These are phyloP conservation scores for Nyctibius bracteatus DNA, from an alignment of 2,113 vertebrate genomes.

Conservation along the genomic window DNA sequence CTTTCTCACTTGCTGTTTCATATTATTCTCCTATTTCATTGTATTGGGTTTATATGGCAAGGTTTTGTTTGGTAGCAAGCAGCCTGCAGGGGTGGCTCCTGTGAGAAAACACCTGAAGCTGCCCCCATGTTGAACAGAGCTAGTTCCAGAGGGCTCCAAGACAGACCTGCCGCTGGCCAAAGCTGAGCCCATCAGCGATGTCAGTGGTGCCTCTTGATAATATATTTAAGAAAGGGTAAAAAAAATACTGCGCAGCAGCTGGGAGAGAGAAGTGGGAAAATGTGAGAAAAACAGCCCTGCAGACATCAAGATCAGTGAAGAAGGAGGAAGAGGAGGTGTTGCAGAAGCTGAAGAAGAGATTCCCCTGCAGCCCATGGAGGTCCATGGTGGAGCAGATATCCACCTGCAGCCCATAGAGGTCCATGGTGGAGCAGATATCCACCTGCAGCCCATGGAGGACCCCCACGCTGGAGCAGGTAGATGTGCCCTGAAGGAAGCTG, in stretches of 20 bases:
- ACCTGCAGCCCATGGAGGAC: not conserved
- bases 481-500: not conserved
- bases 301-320: no score
- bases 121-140: not conserved
- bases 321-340: no score
- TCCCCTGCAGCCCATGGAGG: rapidly evolving
- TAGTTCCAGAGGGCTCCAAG: not conserved
- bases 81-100: not conserved
- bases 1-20: not conserved
- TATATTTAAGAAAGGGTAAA: not conserved
- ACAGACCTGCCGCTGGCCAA: not conserved
- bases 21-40: not conserved
- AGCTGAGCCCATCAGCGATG: not conserved
- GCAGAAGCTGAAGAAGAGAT: no score
- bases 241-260: not conserved
- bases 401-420: not conserved
- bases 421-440: not conserved
- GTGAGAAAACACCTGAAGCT: not conserved
- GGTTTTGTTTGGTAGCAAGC: not conserved
- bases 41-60: not conserved
- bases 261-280: not conserved
- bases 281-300: not conserved
- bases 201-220: not conserved
- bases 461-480: rapidly evolving
- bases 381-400: no score